These are phyloP conservation scores for Nowickia ferox DNA, from an alignment of 2,888 invertebrate genomes.

Conservation along the genomic window DNA sequence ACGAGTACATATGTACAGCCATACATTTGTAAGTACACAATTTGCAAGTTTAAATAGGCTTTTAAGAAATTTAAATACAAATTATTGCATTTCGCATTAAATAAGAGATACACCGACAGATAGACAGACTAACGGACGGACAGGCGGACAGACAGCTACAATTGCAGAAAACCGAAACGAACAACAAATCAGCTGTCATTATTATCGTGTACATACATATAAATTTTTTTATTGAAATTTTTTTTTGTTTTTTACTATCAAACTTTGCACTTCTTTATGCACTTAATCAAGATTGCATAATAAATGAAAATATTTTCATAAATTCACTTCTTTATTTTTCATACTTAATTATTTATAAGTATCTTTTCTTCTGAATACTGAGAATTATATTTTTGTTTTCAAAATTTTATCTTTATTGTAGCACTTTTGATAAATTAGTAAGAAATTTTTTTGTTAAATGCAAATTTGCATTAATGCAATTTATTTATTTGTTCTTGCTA, in stretches of 20 bases:
- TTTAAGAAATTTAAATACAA: constrained; percentile 49
- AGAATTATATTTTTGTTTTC: not conserved
- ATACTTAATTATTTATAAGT: constrained; percentile 40
- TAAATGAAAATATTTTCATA: constrained; percentile 35
- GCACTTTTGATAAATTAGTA: constrained; percentile 40
- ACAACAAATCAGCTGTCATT: constrained; percentile 37
- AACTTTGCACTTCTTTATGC: constrained; percentile 1
- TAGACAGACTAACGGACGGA: not conserved
- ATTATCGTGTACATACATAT: constrained; percentile 7
- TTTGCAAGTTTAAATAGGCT: constrained; percentile 23
- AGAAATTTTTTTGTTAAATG: constrained; percentile 23
- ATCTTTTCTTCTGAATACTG: constrained; percentile 8
- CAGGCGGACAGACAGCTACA: not conserved
- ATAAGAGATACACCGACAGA: not conserved
- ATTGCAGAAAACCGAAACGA: constrained; percentile 14
- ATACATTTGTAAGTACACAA: not conserved
- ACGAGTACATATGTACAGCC: not conserved
- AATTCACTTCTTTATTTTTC: constrained; percentile 37
- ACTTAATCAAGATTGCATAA: constrained; percentile 64
- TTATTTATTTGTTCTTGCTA: constrained; percentile 20
- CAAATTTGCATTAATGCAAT: constrained; percentile 13
- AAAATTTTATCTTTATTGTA: constrained; percentile 44
- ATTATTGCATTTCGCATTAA: constrained; percentile 35
- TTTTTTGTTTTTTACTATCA: constrained; percentile 34
- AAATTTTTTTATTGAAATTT: constrained; percentile 26